phyloP scores from a whole-genome alignment of 1,140 invertebrate species.

The Pseudachorutes palmiensis region DNA sequence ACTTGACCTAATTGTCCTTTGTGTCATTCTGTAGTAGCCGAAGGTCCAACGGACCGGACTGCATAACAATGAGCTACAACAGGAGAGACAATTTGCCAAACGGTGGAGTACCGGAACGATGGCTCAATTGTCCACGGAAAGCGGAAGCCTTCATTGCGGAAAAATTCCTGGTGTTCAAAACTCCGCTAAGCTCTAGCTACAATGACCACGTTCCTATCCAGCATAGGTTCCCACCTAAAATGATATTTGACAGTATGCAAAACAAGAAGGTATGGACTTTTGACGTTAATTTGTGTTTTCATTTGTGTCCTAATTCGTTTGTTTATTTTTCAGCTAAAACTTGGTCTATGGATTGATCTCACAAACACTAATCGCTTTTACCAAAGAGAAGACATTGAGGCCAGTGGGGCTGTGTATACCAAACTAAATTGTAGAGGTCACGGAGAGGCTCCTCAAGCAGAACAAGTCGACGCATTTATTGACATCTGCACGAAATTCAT shows the following conservation, averaged over 20 bases:
- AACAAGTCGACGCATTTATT: conserved; percentile 72
- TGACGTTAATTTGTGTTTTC: conserved; percentile 5
- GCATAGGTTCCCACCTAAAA: conserved; percentile 70
- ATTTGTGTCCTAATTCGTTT: background rate
- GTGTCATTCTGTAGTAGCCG: background rate
- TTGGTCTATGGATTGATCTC: conserved; percentile 93
- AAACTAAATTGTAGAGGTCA: conserved; percentile 82
- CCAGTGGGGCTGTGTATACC: conserved; percentile 64
- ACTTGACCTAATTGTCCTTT: background rate
- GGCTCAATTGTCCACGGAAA: conserved; percentile 87
- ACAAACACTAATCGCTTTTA: conserved; percentile 94
- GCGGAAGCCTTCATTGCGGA: conserved; percentile 60
- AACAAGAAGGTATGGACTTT: conserved; percentile 54
- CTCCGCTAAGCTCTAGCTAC: conserved; percentile 68
- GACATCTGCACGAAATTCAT: conserved; percentile 69
- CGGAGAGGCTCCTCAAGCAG: conserved; percentile 63
- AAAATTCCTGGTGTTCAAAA: conserved; percentile 88
- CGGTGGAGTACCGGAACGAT: conserved; percentile 63
- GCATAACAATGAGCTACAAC: background rate
- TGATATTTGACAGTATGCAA: conserved; percentile 67
- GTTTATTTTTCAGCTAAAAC: conserved; percentile 55
- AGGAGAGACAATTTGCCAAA: background rate
- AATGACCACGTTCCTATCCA: conserved; percentile 70
- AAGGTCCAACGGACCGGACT: background rate
- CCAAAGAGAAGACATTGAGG: conserved; percentile 65